A percentile compares a stretch with the other conserved stretches of the same genome.
phyloP scores from a whole-genome alignment of 2,113 vertebrate species.

The Hystrix brachyura region DNA sequence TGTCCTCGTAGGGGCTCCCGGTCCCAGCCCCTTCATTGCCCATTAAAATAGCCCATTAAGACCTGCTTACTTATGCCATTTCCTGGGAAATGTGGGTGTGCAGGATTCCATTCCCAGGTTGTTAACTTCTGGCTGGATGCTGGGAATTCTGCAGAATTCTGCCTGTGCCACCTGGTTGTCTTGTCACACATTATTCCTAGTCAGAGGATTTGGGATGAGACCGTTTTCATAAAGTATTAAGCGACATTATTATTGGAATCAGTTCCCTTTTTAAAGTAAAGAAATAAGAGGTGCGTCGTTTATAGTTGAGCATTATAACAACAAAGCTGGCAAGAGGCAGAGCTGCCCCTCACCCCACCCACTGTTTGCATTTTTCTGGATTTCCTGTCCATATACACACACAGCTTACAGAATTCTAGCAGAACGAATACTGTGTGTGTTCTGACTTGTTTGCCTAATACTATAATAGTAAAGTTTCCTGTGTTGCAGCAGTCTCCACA shows the following conservation, averaged over 20 bases:
- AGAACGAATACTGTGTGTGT: neutral
- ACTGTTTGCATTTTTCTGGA: conserved; percentile 1
- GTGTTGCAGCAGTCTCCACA: neutral
- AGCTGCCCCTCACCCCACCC: neutral
- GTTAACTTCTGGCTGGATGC: conserved; percentile 8
- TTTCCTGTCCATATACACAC: neutral
- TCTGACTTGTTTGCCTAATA: neutral
- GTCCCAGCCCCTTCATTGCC: neutral
- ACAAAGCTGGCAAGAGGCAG: neutral
- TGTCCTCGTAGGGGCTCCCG: neutral
- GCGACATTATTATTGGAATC: conserved; percentile 13
- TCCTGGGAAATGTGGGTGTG: conserved; percentile 44
- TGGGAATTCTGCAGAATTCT: conserved; percentile 27
- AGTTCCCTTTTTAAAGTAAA: neutral
- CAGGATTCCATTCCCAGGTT: neutral
- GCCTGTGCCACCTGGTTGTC: neutral
- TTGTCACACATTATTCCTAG: neutral
- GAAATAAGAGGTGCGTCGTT: neutral
- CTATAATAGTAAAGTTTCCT: neutral
- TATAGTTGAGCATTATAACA: neutral
- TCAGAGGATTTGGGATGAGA: neutral
- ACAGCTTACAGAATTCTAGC: neutral
- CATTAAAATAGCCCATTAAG: neutral
- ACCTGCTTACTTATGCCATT: neutral
- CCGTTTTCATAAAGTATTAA: neutral